These are phyloP conservation scores for Falcunculus frontatus DNA, from an alignment of 2,113 vertebrate species.

Conservation along the genomic window DNA sequence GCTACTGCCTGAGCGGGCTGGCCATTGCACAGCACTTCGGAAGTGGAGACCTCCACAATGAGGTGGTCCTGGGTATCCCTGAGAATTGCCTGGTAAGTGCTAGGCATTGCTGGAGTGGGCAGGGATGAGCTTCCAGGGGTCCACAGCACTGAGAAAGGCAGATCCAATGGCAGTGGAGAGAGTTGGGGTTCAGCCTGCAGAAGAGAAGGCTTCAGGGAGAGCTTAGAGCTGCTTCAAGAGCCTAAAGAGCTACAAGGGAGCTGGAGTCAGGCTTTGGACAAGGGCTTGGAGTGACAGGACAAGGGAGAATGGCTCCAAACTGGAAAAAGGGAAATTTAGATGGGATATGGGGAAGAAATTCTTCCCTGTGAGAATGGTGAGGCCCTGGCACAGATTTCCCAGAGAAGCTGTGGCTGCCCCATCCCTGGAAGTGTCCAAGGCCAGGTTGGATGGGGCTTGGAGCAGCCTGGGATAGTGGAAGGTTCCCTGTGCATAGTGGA, in stretches of 20 bases:
- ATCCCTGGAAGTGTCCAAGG: not conserved
- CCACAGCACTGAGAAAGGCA: not conserved
- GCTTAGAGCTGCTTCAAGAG: not conserved
- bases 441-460: not conserved
- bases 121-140: not conserved
- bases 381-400: not conserved
- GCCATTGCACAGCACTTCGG: constrained; percentile 95
- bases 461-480: not conserved
- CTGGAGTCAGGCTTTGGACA: not conserved
- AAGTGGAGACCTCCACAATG: constrained; percentile 82
- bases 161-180: not conserved
- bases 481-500: not conserved
- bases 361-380: not conserved
- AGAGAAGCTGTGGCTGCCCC: not conserved
- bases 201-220: not conserved
- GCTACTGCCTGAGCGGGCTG: constrained; percentile 95
- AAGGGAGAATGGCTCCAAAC: not conserved
- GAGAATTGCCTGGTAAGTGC: constrained; percentile 89
- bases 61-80: constrained; percentile 81
- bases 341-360: not conserved
- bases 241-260: not conserved
- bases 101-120: too few relatives aligned
- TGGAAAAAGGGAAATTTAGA: not conserved
- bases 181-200: not conserved
- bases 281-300: not conserved